Conservation (phyloP, 2,113 vertebrate genomes). For the Peromyscus polionotus region DNA sequence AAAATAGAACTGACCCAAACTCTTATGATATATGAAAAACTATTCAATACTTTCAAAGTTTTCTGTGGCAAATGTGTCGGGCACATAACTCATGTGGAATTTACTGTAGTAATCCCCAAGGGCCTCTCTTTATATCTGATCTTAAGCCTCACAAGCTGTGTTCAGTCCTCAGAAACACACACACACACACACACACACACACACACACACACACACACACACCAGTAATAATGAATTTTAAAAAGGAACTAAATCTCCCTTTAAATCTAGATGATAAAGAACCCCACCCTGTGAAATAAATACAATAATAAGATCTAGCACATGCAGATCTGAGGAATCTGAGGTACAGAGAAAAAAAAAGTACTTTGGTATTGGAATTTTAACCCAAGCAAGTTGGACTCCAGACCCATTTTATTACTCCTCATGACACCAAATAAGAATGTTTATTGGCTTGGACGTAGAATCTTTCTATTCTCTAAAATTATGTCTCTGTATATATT, state of each 20-base stretch:
- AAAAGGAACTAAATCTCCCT: conserved; percentile 15
- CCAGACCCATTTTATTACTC: neutral
- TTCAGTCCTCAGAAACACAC: neutral
- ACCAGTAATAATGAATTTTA: neutral
- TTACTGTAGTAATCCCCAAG: neutral
- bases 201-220: neutral
- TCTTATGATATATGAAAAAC: conserved; percentile 62
- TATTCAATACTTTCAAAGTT: conserved; percentile 17
- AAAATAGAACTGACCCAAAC: conserved; percentile 45
- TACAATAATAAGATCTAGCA: neutral
- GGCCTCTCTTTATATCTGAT: neutral
- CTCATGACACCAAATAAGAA: neutral
- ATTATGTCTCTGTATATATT: conserved; percentile 17
- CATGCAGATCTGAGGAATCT: neutral
- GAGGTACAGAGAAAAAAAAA: neutral
- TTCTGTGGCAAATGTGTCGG: conserved; percentile 55
- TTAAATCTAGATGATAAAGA: neutral
- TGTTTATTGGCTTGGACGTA: neutral
- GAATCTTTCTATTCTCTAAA: conserved; percentile 53
- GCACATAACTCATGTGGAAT: neutral
- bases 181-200: neutral
- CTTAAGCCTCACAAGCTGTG: neutral
- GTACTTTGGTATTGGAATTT: neutral
- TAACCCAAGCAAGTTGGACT: neutral
- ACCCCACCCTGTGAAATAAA: neutral